Base-by-base conservation (phyloP, 2,797 vertebrate genomes). In the Thaleichthys pacificus region DNA sequence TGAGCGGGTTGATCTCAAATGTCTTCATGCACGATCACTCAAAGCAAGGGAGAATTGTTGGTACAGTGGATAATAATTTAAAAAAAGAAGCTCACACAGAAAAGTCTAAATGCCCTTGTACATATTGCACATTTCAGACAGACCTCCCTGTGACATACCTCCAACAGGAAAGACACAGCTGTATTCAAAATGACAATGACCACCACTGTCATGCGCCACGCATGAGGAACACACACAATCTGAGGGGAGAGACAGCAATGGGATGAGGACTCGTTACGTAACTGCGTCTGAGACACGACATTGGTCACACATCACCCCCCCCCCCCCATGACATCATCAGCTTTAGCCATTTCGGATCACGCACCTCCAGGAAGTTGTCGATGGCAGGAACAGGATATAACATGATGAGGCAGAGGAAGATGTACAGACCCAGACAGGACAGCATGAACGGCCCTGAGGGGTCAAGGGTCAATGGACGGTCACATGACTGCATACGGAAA, bases 201-300 rank as follows among this genome's bases (percentile, higher is more conserved):
- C 72, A 96, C 90, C 85, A 99, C 85, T 57, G 82, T 92, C 26
- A 95, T 4, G 42, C 97, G 95, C 97, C 97, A 99, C 75, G 93
- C 83, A 35, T 91, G 83, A 1, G 97, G 97, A 86, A 99, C 91
- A 83, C 96, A 98, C 68, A 97, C 94, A 1, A 98, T 94, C 97
- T 99, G 85, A 62, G 76, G 70, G 71, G 80, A 75, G 32, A 51
- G n/a, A 24, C 49, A 68, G 71, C 61, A 72, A 58, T 63, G 66
- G 66, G 51, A 61, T 61, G 60, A 72, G 42, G 65, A 61, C 12
- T 61, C 4, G 8, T 26, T 26, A 61, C 1, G 9, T 12, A 4
- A 22, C 21, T 8, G 60, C 24, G 22, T 61, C 7, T 26, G 21
- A 28, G 22, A 26, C 60, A 24, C 5, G 49, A 5, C 49, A 19